These are phyloP conservation scores for Taphrorychus bicolor DNA, from an alignment of 2,888 invertebrate species.

Conservation along the genomic window DNA sequence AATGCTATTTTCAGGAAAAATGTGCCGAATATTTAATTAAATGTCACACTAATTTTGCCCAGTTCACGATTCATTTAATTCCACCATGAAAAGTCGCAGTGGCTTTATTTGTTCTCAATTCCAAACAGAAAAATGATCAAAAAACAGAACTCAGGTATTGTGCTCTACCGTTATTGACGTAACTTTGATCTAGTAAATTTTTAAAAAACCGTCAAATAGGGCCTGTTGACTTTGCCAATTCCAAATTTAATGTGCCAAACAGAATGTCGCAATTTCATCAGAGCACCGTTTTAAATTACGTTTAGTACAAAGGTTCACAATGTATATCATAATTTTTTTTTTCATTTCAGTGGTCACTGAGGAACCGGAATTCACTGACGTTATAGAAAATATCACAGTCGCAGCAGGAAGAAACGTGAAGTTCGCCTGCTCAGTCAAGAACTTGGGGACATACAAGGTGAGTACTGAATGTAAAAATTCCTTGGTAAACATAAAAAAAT, in stretches of 20 bases:
- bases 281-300: neutral
- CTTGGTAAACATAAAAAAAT: neutral
- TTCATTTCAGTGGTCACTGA: constrained; percentile 75
- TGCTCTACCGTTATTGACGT: neutral
- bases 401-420: constrained; percentile 89
- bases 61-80: neutral
- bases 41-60: neutral
- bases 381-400: constrained; percentile 89
- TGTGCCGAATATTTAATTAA: neutral
- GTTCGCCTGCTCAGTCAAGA: constrained; percentile 89
- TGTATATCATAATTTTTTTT: too few relatives aligned
- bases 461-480: constrained; percentile 56
- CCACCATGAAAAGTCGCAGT: neutral
- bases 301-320: too few relatives aligned
- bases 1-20: neutral
- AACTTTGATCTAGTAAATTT: neutral
- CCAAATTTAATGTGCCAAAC: neutral
- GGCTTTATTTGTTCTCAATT: constrained; percentile 3
- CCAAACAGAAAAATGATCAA: neutral
- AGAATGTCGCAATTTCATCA: neutral
- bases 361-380: constrained; percentile 90
- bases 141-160: neutral
- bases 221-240: neutral
- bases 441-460: constrained; percentile 91
- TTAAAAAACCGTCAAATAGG: constrained; percentile 3